Evolutionary conservation across 2,113 vertebrate species (phyloP).

Genomic region (Erpornis zantholeuca): DNA sequence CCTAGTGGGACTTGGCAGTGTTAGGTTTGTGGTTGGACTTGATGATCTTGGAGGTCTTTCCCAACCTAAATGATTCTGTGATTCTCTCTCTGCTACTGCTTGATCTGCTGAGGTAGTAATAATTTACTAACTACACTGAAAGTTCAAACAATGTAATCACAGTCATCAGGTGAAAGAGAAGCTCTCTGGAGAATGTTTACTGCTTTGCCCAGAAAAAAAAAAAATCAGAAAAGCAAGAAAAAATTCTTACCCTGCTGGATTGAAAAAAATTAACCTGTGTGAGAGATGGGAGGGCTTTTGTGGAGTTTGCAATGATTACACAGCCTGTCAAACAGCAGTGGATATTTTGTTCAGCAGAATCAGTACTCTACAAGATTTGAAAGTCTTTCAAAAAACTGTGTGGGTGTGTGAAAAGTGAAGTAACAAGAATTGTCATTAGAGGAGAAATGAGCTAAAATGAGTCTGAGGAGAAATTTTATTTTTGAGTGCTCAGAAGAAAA

Average conservation of each 20-base stretch:
- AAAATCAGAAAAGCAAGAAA: background rate
- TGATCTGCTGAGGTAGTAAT: background rate
- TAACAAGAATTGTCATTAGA: conserved; percentile 1
- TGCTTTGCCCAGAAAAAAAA: background rate
- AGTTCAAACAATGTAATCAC: background rate
- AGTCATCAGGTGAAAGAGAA: background rate
- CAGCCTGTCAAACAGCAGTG: background rate
- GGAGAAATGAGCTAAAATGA: conserved; percentile 38
- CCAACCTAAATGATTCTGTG: background rate
- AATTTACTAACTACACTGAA: background rate
- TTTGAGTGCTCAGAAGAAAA: conserved; percentile 30
- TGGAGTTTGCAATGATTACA: background rate
- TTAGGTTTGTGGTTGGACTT: background rate
- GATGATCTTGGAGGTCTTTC: background rate
- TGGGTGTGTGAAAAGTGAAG: conserved; percentile 39
- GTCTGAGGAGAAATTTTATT: conserved; percentile 34
- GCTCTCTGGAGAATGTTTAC: background rate
- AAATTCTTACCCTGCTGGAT: background rate
- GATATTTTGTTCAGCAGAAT: conserved; percentile 12
- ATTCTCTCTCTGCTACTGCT: background rate
- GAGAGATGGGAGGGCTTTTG: background rate
- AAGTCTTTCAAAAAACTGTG: background rate
- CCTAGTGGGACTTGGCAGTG: background rate
- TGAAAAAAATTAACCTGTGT: conserved; percentile 33
- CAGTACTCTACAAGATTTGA: background rate